These are phyloP conservation scores for Mercenaria mercenaria DNA, from an alignment of 1,140 invertebrate species.

Conservation along the genomic window DNA sequence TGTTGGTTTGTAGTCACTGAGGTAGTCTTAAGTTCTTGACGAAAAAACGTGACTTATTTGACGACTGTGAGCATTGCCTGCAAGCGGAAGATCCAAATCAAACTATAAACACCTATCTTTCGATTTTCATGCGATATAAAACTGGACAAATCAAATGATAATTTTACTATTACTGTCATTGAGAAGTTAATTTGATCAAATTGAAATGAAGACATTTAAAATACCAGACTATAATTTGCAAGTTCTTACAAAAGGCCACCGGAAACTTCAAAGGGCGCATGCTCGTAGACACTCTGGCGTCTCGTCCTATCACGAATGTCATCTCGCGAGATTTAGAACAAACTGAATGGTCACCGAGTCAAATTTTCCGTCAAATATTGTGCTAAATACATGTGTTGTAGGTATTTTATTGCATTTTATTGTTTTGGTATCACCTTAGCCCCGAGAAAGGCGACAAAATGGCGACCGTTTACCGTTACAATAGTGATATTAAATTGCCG, in stretches of 20 bases:
- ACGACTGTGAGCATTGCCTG: too few species aligned
- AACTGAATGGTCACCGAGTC: constrained; percentile 6
- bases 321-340: constrained; percentile 24
- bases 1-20: too few species aligned
- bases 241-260: constrained; percentile 32
- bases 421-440: neutral
- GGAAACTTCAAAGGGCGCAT: constrained; percentile 43
- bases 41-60: too few species aligned
- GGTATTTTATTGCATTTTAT: constrained; percentile 34
- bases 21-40: too few species aligned
- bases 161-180: constrained; percentile 38
- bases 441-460: constrained; percentile 22
- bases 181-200: constrained; percentile 56
- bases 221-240: constrained; percentile 41
- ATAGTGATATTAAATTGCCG: neutral
- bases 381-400: constrained; percentile 42
- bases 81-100: too few species aligned
- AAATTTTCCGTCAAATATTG: constrained; percentile 10
- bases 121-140: neutral
- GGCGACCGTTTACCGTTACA: constrained; percentile 32
- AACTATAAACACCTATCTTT: neutral
- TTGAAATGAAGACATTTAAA: constrained; percentile 50
- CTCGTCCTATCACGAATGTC: constrained; percentile 38
- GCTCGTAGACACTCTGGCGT: constrained; percentile 11
- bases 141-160: neutral